phyloP scores from a whole-genome alignment of 92 coral and sea anemone species.

The Palythoa caribaeorum region DNA sequence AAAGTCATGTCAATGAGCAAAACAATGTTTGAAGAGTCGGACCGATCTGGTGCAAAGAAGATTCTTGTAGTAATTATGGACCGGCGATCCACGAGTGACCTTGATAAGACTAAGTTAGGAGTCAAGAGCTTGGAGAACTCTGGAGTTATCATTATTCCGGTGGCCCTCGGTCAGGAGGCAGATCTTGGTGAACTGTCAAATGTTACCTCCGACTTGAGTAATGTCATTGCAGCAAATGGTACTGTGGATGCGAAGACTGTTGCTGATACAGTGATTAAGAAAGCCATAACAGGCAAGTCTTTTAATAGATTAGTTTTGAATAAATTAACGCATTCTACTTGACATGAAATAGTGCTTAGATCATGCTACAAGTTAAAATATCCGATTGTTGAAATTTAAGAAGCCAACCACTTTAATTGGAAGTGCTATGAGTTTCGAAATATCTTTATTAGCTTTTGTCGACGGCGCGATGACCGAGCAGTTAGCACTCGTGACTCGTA shows the following conservation, averaged over 20 bases:
- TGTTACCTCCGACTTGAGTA: slow-evolving; percentile 69
- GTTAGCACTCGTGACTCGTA: no score
- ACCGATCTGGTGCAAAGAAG: slow-evolving; percentile 75
- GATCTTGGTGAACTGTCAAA: slow-evolving; percentile 62
- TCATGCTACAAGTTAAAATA: no score
- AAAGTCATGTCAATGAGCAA: slow-evolving; percentile 65
- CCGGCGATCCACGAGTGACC: slow-evolving; percentile 48
- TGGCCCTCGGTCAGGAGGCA: slow-evolving; percentile 72
- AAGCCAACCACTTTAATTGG: no score
- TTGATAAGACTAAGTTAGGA: slow-evolving; percentile 18
- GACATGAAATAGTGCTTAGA: no score
- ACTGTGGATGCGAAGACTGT: slow-evolving; percentile 63
- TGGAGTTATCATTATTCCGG: slow-evolving; percentile 75
- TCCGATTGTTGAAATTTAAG: no score
- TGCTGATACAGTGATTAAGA: slow-evolving; percentile 62
- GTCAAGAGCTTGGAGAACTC: slow-evolving; percentile 55
- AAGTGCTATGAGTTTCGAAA: no score
- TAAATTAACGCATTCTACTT: no score
- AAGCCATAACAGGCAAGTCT: slow-evolving; percentile 63
- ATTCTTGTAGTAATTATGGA: slow-evolving; percentile 73
- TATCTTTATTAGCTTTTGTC: no score
- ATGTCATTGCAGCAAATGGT: slow-evolving; percentile 61
- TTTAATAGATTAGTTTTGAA: not conserved
- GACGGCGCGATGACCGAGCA: no score
- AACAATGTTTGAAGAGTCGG: slow-evolving; percentile 66